Evolutionary conservation across 1,140 invertebrate species (phyloP).

Genomic region (Drosophila orena): DNA sequence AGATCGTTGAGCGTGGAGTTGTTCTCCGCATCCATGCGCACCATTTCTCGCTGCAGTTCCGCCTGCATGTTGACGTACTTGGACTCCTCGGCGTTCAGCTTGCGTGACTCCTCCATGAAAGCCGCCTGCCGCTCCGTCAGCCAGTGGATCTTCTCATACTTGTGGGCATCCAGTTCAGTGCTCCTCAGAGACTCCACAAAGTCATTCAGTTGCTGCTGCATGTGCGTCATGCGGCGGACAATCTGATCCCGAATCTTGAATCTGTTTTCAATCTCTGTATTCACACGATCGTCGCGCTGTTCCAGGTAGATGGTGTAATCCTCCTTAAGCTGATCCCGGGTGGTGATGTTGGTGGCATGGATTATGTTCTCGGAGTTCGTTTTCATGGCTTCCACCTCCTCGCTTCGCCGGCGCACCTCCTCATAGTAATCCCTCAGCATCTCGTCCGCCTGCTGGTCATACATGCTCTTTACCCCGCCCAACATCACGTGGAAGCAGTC

Average conservation of each 20-base stretch:
- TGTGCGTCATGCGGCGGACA: slow-evolving; percentile 50
- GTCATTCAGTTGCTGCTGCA: slow-evolving; percentile 63
- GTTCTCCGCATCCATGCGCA: slow-evolving; percentile 62
- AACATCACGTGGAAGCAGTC: slow-evolving; percentile 67
- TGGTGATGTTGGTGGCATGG: slow-evolving; percentile 67
- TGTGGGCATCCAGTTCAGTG: slow-evolving; percentile 68
- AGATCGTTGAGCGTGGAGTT: slow-evolving; percentile 62
- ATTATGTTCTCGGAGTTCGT: slow-evolving; percentile 70
- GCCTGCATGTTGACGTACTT: slow-evolving; percentile 27
- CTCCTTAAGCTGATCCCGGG: slow-evolving; percentile 52
- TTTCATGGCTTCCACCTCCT: slow-evolving; percentile 63
- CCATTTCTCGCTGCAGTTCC: slow-evolving; percentile 57
- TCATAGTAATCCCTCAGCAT: slow-evolving; percentile 69
- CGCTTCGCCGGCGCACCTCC: slow-evolving; percentile 57
- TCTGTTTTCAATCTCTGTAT: slow-evolving; percentile 67
- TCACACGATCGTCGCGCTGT: slow-evolving; percentile 67
- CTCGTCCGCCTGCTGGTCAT: slow-evolving; percentile 68
- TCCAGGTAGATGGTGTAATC: slow-evolving; percentile 72
- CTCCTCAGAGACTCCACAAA: slow-evolving; percentile 66
- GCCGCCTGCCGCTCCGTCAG: slow-evolving; percentile 68
- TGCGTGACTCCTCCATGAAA: slow-evolving; percentile 60
- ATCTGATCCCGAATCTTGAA: slow-evolving; percentile 70
- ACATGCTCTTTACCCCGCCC: slow-evolving; percentile 41
- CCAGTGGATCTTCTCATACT: slow-evolving; percentile 65
- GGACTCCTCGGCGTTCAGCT: slow-evolving; percentile 61